Percentiles rank a stretch among this genome's conserved stretches.
Evolutionary conservation across 2,113 vertebrate genomes (phyloP).

Genomic region (Burhinus oedicnemus): DNA sequence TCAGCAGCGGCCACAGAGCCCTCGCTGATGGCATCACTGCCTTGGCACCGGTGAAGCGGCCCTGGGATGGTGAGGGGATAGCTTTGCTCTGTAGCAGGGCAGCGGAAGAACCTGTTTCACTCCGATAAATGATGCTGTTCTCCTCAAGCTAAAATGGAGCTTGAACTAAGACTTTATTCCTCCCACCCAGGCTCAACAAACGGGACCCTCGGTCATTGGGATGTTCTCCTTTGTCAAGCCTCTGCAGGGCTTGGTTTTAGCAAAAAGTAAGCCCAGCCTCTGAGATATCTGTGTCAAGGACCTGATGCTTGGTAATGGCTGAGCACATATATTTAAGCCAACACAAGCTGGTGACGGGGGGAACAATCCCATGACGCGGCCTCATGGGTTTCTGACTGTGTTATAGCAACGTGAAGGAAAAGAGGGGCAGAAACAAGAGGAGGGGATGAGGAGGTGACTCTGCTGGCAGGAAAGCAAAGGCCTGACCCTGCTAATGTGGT

Average conservation of each 20-base stretch:
- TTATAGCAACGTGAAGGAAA: neutral
- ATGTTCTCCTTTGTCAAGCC: neutral
- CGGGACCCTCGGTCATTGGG: neutral
- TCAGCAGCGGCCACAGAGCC: neutral
- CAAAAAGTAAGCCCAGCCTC: neutral
- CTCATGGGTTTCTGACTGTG: neutral
- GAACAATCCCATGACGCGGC: neutral
- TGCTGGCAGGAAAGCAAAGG: neutral
- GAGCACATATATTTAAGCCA: neutral
- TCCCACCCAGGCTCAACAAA: neutral
- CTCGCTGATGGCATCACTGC: rapidly evolving
- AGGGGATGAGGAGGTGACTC: neutral
- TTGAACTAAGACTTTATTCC: neutral
- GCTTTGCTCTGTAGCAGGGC: neutral
- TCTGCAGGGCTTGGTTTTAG: neutral
- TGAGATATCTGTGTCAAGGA: neutral
- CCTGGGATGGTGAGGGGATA: neutral
- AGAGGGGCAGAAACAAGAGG: neutral
- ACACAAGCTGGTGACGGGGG: neutral
- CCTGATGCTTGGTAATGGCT: neutral
- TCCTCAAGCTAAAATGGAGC: neutral
- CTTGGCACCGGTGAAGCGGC: neutral
- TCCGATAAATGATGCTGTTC: neutral
- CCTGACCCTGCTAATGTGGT: rapidly evolving
- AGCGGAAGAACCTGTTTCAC: neutral